These are phyloP conservation scores for Tetranychus truncatus DNA, from an alignment of 2,888 invertebrate species.

Conservation along the genomic window DNA sequence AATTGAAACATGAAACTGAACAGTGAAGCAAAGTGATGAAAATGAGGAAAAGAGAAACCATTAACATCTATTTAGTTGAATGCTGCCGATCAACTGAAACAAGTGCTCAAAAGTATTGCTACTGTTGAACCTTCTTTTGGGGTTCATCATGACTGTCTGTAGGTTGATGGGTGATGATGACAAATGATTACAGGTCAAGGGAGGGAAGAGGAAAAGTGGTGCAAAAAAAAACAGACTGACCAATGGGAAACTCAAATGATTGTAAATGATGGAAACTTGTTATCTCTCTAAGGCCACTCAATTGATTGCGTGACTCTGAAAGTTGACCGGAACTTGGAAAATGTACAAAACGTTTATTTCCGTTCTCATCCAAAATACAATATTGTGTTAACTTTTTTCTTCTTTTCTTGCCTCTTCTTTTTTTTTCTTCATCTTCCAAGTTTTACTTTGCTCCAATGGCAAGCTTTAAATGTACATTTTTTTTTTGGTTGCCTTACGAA, in stretches of 20 bases:
- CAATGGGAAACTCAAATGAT: background rate
- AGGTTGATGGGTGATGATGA: background rate
- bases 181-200: conserved; percentile 1
- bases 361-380: background rate
- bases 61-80: too few relatives aligned
- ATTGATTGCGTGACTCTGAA: background rate
- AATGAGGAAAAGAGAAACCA: too few relatives aligned
- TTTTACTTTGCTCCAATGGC: too few relatives aligned
- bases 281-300: background rate
- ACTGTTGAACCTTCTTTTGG: too few relatives aligned
- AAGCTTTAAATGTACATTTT: too few relatives aligned
- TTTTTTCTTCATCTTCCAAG: background rate
- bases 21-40: too few relatives aligned
- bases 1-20: too few relatives aligned
- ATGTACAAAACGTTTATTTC: conserved; percentile 1
- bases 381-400: background rate
- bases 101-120: too few relatives aligned
- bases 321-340: background rate
- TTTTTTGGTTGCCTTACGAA: too few relatives aligned
- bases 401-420: background rate
- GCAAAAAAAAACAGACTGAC: background rate
- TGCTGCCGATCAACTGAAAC: too few relatives aligned
- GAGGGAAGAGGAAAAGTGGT: background rate
- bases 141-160: background rate
- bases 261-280: background rate